Percentiles rank a stretch among this genome's conserved stretches.
Evolutionary conservation across 2,797 vertebrate genomes (phyloP).

Genomic region (Oreochromis mossambicus): DNA sequence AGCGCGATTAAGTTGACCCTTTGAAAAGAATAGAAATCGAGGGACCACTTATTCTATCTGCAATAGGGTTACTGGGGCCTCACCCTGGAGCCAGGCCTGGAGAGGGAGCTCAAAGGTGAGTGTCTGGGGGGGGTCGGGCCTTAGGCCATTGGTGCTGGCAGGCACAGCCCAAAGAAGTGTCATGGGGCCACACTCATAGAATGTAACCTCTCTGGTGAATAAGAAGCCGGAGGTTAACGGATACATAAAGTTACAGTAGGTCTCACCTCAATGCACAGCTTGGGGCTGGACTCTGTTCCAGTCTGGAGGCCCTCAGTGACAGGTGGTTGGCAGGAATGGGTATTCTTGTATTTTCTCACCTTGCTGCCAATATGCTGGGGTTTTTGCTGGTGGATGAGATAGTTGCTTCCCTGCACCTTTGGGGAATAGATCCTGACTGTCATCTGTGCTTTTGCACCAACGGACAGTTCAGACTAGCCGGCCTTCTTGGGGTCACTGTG

Average conservation of each 20-base stretch:
- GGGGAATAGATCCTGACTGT: not conserved
- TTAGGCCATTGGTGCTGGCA: not conserved
- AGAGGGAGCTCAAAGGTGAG: not conserved
- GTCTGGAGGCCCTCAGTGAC: not conserved
- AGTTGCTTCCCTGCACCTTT: not conserved
- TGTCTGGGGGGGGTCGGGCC: not conserved
- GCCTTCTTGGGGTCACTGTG: not conserved
- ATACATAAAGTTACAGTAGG: not conserved
- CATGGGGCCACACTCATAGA: not conserved
- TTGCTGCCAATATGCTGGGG: not conserved
- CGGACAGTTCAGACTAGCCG: not conserved
- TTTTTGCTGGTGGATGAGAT: not conserved
- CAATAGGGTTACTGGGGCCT: not conserved
- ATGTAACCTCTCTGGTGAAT: not conserved
- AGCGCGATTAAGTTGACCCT: not conserved
- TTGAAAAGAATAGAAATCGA: not conserved
- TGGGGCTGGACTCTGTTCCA: not conserved
- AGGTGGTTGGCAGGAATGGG: not conserved
- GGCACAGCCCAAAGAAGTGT: not conserved
- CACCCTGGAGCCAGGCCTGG: not conserved
- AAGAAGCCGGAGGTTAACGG: not conserved
- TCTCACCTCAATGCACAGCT: not conserved
- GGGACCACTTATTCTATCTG: not conserved
- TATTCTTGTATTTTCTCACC: not conserved
- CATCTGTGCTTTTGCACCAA: not conserved